These are phyloP conservation scores for Mythimna vitellina DNA, from an alignment of 2,888 invertebrate species.

Conservation along the genomic window DNA sequence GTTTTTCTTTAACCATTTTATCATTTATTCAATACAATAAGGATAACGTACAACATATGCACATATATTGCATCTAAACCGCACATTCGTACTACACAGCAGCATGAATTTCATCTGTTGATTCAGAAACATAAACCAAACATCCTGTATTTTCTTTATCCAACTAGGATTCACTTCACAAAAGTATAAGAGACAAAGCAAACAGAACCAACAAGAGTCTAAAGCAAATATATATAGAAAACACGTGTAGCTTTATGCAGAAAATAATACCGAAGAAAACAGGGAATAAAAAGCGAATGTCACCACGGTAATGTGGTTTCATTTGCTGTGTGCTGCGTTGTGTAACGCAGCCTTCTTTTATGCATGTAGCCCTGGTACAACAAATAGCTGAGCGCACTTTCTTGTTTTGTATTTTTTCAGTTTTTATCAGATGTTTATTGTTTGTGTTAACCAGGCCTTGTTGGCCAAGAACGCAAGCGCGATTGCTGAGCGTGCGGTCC, in stretches of 20 bases:
- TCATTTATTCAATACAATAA: not conserved
- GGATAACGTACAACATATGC: not conserved
- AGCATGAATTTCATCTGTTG: constrained; percentile 44
- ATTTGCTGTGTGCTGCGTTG: constrained; percentile 55
- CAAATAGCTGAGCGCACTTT: constrained; percentile 35
- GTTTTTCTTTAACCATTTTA: not conserved
- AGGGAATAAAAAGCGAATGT: constrained; percentile 59
- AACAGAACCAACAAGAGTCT: constrained; percentile 51
- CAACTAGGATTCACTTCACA: constrained; percentile 35
- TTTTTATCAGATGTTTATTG: constrained; percentile 35
- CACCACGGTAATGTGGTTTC: constrained; percentile 64
- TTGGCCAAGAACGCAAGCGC: no score
- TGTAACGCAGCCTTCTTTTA: constrained; percentile 58
- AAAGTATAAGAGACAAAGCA: constrained; percentile 57
- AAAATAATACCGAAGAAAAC: constrained; percentile 58
- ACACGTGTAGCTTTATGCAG: constrained; percentile 58
- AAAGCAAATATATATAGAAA: constrained; percentile 55
- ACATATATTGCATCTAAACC: not conserved
- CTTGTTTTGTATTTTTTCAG: constrained; percentile 18
- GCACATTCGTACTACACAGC: not conserved
- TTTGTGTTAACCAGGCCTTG: constrained; percentile 19
- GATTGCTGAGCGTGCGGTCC: no score
- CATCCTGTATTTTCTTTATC: constrained; percentile 38
- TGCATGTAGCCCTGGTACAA: constrained; percentile 52
- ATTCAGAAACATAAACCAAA: constrained; percentile 33